Base-by-base conservation (phyloP, 2,797 vertebrate genomes). In the Nannoperca obscura region DNA sequence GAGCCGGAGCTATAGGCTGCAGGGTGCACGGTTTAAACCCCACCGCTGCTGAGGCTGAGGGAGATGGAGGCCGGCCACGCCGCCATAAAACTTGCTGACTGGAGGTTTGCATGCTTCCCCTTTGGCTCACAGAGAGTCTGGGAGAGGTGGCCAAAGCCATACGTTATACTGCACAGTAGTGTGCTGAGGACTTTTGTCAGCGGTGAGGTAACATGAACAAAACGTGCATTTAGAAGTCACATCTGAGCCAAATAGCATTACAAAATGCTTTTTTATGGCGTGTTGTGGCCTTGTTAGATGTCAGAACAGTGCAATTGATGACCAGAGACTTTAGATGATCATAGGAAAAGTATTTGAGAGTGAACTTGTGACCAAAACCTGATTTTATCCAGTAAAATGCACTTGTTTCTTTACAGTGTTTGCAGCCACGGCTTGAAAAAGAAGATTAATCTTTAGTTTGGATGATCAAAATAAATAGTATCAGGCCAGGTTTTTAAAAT, bases 41-140 rank as follows among this genome's bases (percentile, higher is more conserved):
- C 90, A 89, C 88, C 88, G 89, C 92, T 75, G 93, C 61, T 1
- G 86, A 86, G 87, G 78, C 94, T 84, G 67, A 67, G 64, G 63
- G 76, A 79, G 80, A 78, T 75, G 85, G 87, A 83, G 79, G 53
- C 60, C 32, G 67, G 83, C 88, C 87, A 75, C 32, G 20, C 57
- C 9, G 84, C 78, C 64, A 75, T 89, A 85, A 90, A 91, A 86
- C 80, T 15, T 64, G 82, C 86, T 86, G 81, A 88, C 88, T 79
- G 74, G 19, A 67, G 71, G 75, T 75, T 78, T 76, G 74, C 84
- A 74, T 74, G 78, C 85, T 88, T 82, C 80, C 76, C 74, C 66
- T 76, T 62, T 88, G 88, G 88, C 84, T 78, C 71, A 1, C 47
- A 52, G 14, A 4, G 61, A 69, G 58, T 69, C 81, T 87, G 76